Evolutionary conservation across 2,113 vertebrate genomes (phyloP), one percentile per base, ranked within the genome.

Genomic region (Ophiodon elongatus): DNA sequence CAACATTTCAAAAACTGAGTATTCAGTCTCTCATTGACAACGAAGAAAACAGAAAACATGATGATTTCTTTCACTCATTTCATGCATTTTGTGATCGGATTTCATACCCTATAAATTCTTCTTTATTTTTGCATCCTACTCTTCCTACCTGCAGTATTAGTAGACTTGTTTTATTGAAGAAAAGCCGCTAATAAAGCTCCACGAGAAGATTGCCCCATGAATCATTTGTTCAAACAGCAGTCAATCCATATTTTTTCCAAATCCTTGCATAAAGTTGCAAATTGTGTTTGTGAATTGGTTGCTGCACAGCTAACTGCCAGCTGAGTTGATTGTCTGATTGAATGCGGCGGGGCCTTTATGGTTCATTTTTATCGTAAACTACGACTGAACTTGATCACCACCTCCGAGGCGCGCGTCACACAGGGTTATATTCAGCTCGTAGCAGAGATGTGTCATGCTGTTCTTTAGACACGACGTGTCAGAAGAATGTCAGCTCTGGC

Each of bases 401-500:
- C 27, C 59, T 76, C 33, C 27, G 52, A 77, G 27, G 21, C 45
- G 25, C 7, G 9, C 0, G 43, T 62, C 29, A 5, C 2, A 6
- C 54, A 23, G 6, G 50, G 33, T 73, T 73, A 4, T 10, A 23
- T 70, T 60, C 33, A 62, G 63, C 37, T 65, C 14, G 29, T 10
- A 74, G 67, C 66, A 37, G 23, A 15, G n/a, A 69, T 57, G 31
- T 19, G 41, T 45, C 85, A 19, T 7, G 79, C 69, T 84, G 85
- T 65, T 84, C 70, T 50, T 79, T 73, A 56, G n/a, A n/a, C n/a
- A n/a, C n/a, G n/a, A n/a, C n/a, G n/a, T 37, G 65, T 81, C 64
- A 23, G 81, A n/a, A 33, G 9, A 76, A 21, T 79, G 67, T 74
- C 66, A 25, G 19, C 19, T 77, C 76, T 39, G 78, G 54, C 73